These are phyloP conservation scores for Fulmarus glacialis DNA, from an alignment of 2,113 vertebrate species.

Conservation along the genomic window DNA sequence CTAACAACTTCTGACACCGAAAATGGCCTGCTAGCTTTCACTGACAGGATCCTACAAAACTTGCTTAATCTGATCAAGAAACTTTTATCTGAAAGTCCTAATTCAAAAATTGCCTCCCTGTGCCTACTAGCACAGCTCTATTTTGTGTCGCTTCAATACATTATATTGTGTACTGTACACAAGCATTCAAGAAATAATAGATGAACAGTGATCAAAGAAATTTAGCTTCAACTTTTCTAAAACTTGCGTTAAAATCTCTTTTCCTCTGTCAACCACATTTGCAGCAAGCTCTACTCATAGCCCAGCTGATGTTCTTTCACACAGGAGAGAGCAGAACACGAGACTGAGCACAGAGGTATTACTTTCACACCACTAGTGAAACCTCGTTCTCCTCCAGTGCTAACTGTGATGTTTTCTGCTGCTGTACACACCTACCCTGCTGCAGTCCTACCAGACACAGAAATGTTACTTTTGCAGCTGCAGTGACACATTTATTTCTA, in stretches of 20 bases:
- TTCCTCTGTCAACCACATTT: background rate
- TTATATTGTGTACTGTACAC: background rate
- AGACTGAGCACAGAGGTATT: no score
- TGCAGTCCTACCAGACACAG: background rate
- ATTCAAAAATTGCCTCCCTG: background rate
- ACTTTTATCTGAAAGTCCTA: constrained; percentile 7
- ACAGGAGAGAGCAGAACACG: background rate
- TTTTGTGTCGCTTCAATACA: background rate
- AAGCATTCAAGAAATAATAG: background rate
- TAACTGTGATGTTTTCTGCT: background rate
- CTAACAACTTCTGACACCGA: constrained; percentile 46
- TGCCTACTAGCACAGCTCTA: background rate
- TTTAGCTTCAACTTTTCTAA: background rate
- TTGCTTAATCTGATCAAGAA: background rate
- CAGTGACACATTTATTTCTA: background rate
- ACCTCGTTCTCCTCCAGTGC: background rate
- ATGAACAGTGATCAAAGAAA: background rate
- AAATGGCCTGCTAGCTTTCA: constrained; percentile 40
- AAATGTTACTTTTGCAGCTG: background rate
- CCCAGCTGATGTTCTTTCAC: background rate
- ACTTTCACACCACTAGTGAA: background rate
- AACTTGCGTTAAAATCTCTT: background rate
- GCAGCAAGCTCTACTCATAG: background rate
- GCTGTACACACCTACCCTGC: background rate
- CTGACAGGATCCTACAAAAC: background rate